Base-by-base conservation (phyloP, 2,113 vertebrate genomes). In the Coptodon rendalli region DNA sequence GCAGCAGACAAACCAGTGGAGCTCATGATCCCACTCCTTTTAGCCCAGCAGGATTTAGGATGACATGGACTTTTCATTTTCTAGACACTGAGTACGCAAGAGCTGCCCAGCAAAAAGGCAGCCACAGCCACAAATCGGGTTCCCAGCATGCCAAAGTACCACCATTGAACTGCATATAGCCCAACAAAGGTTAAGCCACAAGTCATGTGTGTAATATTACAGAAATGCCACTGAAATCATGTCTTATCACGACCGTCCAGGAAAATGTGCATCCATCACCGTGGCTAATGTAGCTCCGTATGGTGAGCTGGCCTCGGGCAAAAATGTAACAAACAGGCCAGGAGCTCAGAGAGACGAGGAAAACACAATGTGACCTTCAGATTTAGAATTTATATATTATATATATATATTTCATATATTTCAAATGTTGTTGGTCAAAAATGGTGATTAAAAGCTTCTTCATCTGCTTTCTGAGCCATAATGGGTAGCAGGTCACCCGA, bases 21-120 rank as follows among this genome's bases (percentile, higher is more conserved):
- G 87, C 80, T 89, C 76, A 83, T 84, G 86, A 84, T 87, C 92
- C 81, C 40, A 54, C 52, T 83, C 84, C 52, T 71, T 57, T 57
- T 81, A 66, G 87, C 83, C 85, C 83, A 88, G 87, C 54, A 82
- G 87, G 83, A 92, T 93, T 90, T 87, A 14, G 85, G 56, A 80
- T 84, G 85, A 85, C 86, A 89, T 5, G 34, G 50, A 34, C 86
- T 87, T 80, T 82, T 91, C 45, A 66, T 38, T 43, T 86, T 87
- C 54, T 87, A 88, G 61, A 86, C 66, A 86, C 16, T 22, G 22
- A 59, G 87, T 86, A 87, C 24, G 91, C 61, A 89, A 91, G 63
- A 85, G 82, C 68, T 38, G 22, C 31, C 27, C 66, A 68, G 31
- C 22, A 81, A 76, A 88, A 29, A 82, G 71, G 43, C 40, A 27